Base-by-base conservation (phyloP, 2,888 invertebrate genomes). In the Ochropleura leucogaster region DNA sequence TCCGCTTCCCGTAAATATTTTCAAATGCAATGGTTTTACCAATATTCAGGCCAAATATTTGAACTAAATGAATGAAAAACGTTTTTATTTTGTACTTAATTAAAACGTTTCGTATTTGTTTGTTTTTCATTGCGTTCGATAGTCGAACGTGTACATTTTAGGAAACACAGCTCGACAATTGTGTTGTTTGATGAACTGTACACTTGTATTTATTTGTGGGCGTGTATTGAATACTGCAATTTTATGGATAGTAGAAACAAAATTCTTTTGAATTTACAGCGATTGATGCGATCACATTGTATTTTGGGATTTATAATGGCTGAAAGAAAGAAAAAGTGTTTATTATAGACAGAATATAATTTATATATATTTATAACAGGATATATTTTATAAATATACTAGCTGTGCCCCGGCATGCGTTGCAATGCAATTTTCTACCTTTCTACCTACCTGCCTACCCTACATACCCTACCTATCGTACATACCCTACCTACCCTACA, bases 91-190 rank as follows among this genome's bases (percentile, higher is more conserved):
- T 73, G 65, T 67, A 68, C 47, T 47, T 68, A 71, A 73, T 77
- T 82, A 75, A 84, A 72, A 74, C 65, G 74, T 78, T 73, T 71
- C 59, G 57, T 30, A 40, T 71, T 78, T 82, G 73, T 82, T 82
- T 81, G 49, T 47, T 18, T 74, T 59, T 40, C 51, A 68, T 78
- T 67, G 78, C 66, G 68, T 60, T 65, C 44, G 65, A 57, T 66
- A 55, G 72, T 30, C 66, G 62, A 18, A 42, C 20, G 72, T 59
- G 68, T 42, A 40, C 49, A 69, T 66, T 80, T 76, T 77, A 77
- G 77, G 62, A 18, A 72, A 53, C 53, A 63, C 0, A 49, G 68
- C 44, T 44, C 46, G 63, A 18, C 65, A 65, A 63, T 66, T 59
- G 55, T 71, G 46, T 60, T 75, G 63, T 70, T 76, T 68, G 44